phyloP scores from a whole-genome alignment of 2,113 vertebrate genomes.

The Balaenoptera acutorostrata region DNA sequence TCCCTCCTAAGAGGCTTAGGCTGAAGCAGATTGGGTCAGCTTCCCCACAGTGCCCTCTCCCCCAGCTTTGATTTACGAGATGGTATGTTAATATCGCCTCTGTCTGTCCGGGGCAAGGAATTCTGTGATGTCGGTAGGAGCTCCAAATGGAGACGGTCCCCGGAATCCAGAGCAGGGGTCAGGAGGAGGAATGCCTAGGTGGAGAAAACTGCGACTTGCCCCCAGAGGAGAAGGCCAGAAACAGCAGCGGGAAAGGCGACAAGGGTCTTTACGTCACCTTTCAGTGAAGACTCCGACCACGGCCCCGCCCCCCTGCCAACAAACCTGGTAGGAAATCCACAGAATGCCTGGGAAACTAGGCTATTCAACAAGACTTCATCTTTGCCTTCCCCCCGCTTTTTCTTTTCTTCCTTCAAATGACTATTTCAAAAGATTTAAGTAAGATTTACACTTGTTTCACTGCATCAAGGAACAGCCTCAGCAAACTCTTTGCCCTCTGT shows the following conservation, averaged over 20 bases:
- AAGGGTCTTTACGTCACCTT: fast-evolving
- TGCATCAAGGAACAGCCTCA: conserved; percentile 64
- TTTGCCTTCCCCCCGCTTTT: neutral
- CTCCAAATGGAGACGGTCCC: neutral
- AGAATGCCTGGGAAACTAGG: neutral
- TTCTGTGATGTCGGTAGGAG: neutral
- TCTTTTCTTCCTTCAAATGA: neutral
- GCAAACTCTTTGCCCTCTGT: conserved; percentile 72
- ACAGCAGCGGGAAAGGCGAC: fast-evolving
- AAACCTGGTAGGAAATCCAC: neutral
- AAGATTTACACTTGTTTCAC: conserved; percentile 60
- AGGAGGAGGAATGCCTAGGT: neutral
- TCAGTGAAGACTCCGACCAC: neutral
- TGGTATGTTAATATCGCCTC: neutral
- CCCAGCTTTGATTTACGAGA: conserved; percentile 39
- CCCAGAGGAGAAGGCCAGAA: neutral
- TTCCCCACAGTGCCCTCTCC: conserved; percentile 11
- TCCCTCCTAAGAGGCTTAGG: neutral
- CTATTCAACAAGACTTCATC: neutral
- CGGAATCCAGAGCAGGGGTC: neutral
- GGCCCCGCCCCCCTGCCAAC: neutral
- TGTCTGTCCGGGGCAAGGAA: neutral
- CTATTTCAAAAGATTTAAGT: conserved; percentile 53
- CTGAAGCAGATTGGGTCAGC: conserved; percentile 38
- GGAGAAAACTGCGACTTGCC: neutral